These are phyloP conservation scores for Macrosoma leucophasiata DNA, from an alignment of 2,888 invertebrate genomes.

Conservation along the genomic window DNA sequence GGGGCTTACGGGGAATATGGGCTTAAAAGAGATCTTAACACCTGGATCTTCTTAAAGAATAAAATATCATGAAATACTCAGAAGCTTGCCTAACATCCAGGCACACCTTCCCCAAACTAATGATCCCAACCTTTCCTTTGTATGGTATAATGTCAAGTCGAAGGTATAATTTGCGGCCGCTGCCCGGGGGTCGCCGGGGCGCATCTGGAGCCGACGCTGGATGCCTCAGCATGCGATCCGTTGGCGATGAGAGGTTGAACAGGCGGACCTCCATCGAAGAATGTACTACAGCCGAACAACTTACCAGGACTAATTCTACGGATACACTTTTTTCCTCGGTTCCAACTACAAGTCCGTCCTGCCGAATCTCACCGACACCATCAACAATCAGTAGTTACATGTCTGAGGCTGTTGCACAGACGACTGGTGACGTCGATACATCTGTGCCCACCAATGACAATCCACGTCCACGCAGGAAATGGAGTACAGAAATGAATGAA, in stretches of 20 bases:
- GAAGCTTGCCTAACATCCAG: no score
- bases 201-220: constrained; percentile 15
- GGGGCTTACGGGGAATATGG: no score
- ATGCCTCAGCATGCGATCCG: constrained; percentile 3
- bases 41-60: no score
- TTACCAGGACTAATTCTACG: no score
- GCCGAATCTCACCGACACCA: no score
- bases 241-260: background rate
- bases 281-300: no score
- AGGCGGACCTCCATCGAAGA: background rate
- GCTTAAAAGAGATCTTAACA: no score
- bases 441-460: constrained; percentile 15
- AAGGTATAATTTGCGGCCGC: constrained; percentile 13
- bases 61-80: no score
- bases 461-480: constrained; percentile 14
- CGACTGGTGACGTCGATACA: constrained; percentile 8
- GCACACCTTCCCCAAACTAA: constrained; percentile 2
- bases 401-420: constrained; percentile 12
- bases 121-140: background rate
- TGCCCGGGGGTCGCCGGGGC: constrained; percentile 21
- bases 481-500: constrained; percentile 16
- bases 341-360: no score
- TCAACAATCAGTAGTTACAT: no score
- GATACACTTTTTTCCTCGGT: no score
- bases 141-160: constrained; percentile 15